A percentile compares a stretch with the other conserved stretches of the same genome.
Evolutionary conservation across 37 sponge, comb jelly and placozoan genomes (phyloP).

Genomic region (Axinella damicornis): DNA sequence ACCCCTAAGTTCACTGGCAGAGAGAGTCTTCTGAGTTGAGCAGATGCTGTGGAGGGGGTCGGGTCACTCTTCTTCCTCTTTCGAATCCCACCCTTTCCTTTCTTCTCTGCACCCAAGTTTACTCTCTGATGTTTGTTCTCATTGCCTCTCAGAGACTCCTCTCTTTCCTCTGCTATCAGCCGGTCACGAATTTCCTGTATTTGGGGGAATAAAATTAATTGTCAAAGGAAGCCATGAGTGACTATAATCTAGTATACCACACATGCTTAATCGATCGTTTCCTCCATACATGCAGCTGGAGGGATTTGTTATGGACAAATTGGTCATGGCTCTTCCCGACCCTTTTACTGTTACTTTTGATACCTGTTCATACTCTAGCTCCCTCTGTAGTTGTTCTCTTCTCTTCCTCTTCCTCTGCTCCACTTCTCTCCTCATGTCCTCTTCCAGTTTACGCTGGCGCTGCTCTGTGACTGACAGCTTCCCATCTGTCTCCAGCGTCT

Average conservation of each 20-base stretch:
- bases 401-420: slow-evolving; percentile 62
- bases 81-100: not conserved
- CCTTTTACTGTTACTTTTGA: not conserved
- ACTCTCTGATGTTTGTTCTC: not conserved
- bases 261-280: no score
- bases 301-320: no score
- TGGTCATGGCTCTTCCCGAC: not conserved
- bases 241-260: no score
- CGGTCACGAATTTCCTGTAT: slow-evolving; percentile 49
- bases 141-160: not conserved
- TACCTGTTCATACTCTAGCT: slow-evolving; percentile 51
- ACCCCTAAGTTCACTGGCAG: not conserved
- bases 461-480: slow-evolving; percentile 20
- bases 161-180: slow-evolving; percentile 15
- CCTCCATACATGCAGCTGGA: no score
- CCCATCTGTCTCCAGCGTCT: not conserved
- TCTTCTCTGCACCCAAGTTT: not conserved
- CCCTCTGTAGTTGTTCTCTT: slow-evolving; percentile 14
- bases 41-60: not conserved
- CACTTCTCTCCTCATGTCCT: slow-evolving; percentile 55
- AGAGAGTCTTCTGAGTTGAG: not conserved
- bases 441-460: slow-evolving; percentile 63
- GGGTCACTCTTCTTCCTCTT: not conserved
- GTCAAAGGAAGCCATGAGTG: no score
- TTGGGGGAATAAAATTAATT: not conserved